phyloP scores from a whole-genome alignment of 2,113 vertebrate genomes.

The Otus sunia region DNA sequence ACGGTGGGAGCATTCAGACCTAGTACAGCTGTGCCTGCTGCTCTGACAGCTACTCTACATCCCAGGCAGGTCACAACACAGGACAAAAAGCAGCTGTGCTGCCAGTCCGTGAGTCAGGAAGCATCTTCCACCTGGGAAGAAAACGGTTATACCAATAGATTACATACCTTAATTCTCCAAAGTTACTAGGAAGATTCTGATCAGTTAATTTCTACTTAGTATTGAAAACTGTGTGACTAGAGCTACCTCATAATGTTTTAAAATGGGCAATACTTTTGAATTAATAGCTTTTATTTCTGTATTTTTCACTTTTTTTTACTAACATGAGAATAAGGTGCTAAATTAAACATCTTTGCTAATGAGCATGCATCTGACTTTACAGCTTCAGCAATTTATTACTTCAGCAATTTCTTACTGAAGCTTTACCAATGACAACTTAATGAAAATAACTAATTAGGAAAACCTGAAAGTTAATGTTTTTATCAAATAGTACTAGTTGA shows the following conservation, averaged over 20 bases:
- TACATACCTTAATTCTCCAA: not conserved
- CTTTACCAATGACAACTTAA: not conserved
- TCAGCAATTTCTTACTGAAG: not conserved
- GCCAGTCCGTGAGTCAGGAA: not conserved
- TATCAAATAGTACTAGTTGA: not conserved
- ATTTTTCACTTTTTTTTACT: not conserved
- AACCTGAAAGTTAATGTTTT: not conserved
- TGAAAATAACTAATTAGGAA: not conserved
- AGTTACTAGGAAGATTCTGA: not conserved
- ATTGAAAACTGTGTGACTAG: not conserved
- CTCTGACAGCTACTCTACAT: not conserved
- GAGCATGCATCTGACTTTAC: not conserved
- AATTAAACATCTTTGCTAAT: not conserved
- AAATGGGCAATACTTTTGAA: not conserved
- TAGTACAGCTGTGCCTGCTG: not conserved
- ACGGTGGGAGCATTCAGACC: not conserved
- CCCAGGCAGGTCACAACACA: not conserved
- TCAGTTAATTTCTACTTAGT: not conserved
- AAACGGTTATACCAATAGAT: not conserved
- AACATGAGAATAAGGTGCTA: not conserved
- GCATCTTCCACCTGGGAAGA: slow-evolving; percentile 5
- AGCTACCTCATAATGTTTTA: not conserved
- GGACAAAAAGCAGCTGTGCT: slow-evolving; percentile 20
- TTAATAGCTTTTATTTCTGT: not conserved
- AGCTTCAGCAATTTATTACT: not conserved